These are phyloP conservation scores for Philantomba maxwellii DNA, from an alignment of 2,113 vertebrate species.

Conservation along the genomic window DNA sequence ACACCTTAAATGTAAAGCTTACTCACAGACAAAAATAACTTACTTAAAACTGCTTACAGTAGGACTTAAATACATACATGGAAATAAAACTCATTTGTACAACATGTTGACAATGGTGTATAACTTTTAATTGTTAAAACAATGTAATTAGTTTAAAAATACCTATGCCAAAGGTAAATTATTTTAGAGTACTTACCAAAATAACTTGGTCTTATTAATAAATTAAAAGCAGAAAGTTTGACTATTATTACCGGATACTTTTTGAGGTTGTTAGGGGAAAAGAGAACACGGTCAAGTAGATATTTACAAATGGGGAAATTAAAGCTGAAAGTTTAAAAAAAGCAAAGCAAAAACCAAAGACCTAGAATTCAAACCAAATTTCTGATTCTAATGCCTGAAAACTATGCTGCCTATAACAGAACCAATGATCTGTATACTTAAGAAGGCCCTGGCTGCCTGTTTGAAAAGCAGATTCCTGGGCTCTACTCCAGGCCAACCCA, in stretches of 20 bases:
- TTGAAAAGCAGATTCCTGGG: background rate
- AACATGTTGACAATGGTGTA: background rate
- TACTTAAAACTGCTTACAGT: constrained; percentile 9
- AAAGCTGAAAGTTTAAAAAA: background rate
- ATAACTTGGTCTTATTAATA: background rate
- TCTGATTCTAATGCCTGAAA: background rate
- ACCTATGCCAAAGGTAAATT: background rate
- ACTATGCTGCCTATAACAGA: background rate
- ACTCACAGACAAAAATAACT: constrained; percentile 18
- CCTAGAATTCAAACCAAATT: constrained; percentile 24
- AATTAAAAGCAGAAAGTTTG: background rate
- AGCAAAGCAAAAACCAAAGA: constrained; percentile 26
- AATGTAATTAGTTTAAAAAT: constrained; percentile 4
- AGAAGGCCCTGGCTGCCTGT: background rate
- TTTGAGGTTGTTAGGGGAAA: background rate
- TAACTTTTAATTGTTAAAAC: constrained; percentile 21
- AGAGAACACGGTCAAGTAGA: background rate
- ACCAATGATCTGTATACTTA: background rate
- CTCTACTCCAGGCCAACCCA: background rate
- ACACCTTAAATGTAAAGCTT: constrained; percentile 25
- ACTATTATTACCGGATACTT: background rate
- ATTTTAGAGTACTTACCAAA: constrained; percentile 47
- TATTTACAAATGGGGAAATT: constrained; percentile 30
- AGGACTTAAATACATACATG: constrained; percentile 18
- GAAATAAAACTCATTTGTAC: constrained; percentile 22